phyloP scores from a whole-genome alignment of 64 coral and sea anemone genomes.

The Catalaphyllia jardinei region DNA sequence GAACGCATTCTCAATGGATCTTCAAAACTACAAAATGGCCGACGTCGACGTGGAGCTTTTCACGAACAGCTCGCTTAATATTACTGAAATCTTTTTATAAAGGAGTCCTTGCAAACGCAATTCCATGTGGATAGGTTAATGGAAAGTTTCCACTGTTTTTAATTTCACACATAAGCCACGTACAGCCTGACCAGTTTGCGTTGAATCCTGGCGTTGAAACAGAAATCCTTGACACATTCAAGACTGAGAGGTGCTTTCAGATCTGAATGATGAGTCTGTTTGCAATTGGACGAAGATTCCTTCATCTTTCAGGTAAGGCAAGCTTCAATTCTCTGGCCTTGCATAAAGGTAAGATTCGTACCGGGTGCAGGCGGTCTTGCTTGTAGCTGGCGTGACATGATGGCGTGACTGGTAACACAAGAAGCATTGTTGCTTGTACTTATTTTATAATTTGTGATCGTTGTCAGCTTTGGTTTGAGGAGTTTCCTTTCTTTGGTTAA shows the following conservation, averaged over 20 bases:
- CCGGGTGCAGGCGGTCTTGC: neutral
- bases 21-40: neutral
- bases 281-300: neutral
- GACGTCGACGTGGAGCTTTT: neutral
- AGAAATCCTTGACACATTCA: no score
- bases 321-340: neutral
- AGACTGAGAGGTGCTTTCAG: no score
- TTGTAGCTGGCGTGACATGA: neutral
- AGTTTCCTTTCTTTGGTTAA: neutral
- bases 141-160: no score
- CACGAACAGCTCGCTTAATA: no score
- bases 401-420: neutral
- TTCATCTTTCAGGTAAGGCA: neutral
- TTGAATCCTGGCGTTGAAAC: no score
- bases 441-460: neutral
- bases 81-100: no score
- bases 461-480: neutral
- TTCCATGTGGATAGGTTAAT: no score
- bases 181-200: no score
- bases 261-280: neutral
- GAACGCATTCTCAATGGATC: neutral
- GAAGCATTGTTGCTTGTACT: neutral
- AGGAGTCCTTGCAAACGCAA: no score
- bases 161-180: no score
- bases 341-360: neutral